Base-by-base conservation (phyloP, 2,797 vertebrate genomes). In the Cossypha polioptera region DNA sequence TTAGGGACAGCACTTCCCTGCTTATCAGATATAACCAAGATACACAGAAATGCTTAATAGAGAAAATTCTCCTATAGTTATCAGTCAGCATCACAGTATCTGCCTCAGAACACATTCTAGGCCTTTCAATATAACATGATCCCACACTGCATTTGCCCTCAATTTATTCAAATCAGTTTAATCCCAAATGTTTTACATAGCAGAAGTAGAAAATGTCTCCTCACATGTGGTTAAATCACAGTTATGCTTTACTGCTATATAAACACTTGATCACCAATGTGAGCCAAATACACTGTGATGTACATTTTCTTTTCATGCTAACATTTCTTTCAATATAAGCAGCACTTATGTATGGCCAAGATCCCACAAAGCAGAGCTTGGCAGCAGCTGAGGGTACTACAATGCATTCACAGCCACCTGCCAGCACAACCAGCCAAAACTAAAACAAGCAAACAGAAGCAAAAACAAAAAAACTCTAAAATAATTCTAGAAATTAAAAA, bases 341-440 rank as follows among this genome's bases (percentile, higher is more conserved):
- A 80, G 40, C 83, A 78, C 89, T 90, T 87, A 72, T 5, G 9
- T 71, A 65, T 9, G 9, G 29, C 42, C 33, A 29, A 82, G 63
- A 51, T 93, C 53, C 72, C 90, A 89, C 84, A 85, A 78, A 92
- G 38, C 74, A 91, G 77, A 68, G 68, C 29, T 91, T 96, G 97
- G 94, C 96, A 97, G 90, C 88, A 94, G 88, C 55, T 92, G 65
- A 84, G 83, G 31, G 19, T 84, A 22, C 76, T 40, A 82, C 88
- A 76, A 47, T 19, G 54, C 54, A 91, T 87, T 80, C 50, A 25
- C 69, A 84, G 66, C 88, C 95, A 96, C 87, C 86, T 96, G 96
- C 95, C 94, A 62, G 26, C 36, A 28, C 80, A 95, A 94, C 85
- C 92, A 90, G 66, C 55, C 78, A 55, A 77, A 79, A 58, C 48